Base-by-base conservation (phyloP, 2,888 invertebrate species). In the Aspidapion aeneum region DNA sequence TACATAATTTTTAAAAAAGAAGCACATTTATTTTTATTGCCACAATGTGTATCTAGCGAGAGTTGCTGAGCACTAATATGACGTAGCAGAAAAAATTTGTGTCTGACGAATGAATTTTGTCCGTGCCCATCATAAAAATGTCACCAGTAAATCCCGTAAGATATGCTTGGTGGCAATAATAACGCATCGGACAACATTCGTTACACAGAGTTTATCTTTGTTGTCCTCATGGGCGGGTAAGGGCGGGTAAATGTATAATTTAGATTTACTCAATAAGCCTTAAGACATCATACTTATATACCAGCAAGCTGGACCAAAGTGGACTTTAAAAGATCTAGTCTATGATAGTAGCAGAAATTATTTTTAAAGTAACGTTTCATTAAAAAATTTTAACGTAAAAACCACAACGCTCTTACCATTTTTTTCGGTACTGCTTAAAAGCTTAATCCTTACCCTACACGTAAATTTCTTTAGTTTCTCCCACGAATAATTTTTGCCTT, bases 361-460 rank as follows among this genome's bases (percentile, higher is more conserved):
- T 12, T 35, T 35, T 35, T 35, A 35, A 35, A 35, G 12, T 35
- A 35, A 35, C 35, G 35, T 35, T 35, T 35, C 12, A 35, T 35
- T 35, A 35, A 35, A 35, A 35, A 35, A 35, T 7, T 7, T 35
- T 35, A 35, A 35, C 35, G 3, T 21, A 57, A 57, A 57, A 21
- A 21, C 21, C 57, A 57, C 1, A 55, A 55, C 55, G 55, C 57
- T 21, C 12, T 57, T 21, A 57, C 57, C 57, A 35, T 35, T 57
- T 57, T 57, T 57, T 57, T 57, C 21, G n/a, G 16, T 57, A 57
- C 21, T 5, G 22, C 57, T 21, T 57, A 57, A 57, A 21, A 57
- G 57, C 57, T 35, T 12, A 35, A 35, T 35, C 5, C 35, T 35
- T 35, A 35, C 35, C 35, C 35, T 35, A 35, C 35, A 35, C 35